Conservation (phyloP, 1,140 invertebrate species). For the Lepidurus arcticus region DNA sequence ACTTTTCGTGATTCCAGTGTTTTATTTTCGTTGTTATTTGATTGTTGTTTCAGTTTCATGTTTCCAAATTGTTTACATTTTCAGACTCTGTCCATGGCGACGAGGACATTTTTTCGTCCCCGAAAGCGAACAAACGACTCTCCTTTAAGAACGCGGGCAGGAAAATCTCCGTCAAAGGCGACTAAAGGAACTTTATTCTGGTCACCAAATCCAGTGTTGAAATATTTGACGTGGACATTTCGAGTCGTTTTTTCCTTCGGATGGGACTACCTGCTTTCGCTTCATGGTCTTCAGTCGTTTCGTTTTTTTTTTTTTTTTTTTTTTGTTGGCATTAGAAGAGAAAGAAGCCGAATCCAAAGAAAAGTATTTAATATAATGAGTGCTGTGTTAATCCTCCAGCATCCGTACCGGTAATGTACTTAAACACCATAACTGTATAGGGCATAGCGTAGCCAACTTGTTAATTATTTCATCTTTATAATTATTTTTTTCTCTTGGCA, state of each 20-base stretch:
- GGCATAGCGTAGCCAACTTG: constrained; percentile 17
- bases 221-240: too few relatives aligned
- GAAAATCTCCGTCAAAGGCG: constrained; percentile 27
- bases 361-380: not conserved
- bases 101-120: constrained; percentile 29
- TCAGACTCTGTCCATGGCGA: constrained; percentile 13
- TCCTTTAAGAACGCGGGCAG: constrained; percentile 35
- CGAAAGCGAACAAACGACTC: constrained; percentile 33
- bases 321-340: not conserved
- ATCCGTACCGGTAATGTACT: constrained; percentile 14
- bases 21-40: too few relatives aligned
- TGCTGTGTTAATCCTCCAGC: not conserved
- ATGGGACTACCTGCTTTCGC: too few relatives aligned
- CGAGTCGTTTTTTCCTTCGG: too few relatives aligned
- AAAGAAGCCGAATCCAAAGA: constrained; percentile 5
- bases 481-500: not conserved
- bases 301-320: too few relatives aligned
- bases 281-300: too few relatives aligned
- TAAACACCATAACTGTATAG: constrained; percentile 6
- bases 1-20: too few relatives aligned
- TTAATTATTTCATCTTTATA: constrained; percentile 7
- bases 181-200: not conserved
- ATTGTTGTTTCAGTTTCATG: too few relatives aligned
- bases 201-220: not conserved
- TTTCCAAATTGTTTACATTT: not conserved